Evolutionary conservation across 92 coral and sea anemone species (phyloP).

Genomic region (Epizoanthus stellaris): DNA sequence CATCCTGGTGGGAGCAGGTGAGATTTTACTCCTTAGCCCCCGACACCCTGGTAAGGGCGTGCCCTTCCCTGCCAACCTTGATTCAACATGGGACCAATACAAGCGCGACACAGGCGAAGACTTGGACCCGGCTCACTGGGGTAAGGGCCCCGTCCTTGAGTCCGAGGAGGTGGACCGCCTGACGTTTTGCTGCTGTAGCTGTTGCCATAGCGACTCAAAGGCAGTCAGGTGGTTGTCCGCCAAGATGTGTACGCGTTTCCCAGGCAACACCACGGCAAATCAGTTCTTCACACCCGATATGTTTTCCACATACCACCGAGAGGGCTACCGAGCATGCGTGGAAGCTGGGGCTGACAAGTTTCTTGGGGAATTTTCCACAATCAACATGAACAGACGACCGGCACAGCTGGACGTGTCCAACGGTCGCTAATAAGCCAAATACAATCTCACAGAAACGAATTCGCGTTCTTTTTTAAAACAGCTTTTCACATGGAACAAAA

Average conservation of each 20-base stretch:
- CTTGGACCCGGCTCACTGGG: constrained; percentile 73
- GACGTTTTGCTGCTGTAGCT: constrained; percentile 86
- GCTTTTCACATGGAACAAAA: no score
- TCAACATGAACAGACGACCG: no score
- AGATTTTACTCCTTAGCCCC: constrained; percentile 74
- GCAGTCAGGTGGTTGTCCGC: constrained; percentile 39
- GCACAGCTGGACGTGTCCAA: no score
- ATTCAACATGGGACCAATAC: constrained; percentile 75
- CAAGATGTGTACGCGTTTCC: constrained; percentile 65
- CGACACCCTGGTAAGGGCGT: constrained; percentile 80
- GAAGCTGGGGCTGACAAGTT: constrained; percentile 69
- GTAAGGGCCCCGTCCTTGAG: constrained; percentile 70
- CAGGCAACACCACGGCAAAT: constrained; percentile 62
- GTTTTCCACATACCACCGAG: constrained; percentile 80
- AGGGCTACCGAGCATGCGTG: constrained; percentile 81
- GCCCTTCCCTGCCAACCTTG: constrained; percentile 43
- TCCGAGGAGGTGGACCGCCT: constrained; percentile 75
- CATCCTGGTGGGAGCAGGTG: constrained; percentile 67
- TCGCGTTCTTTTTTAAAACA: no score
- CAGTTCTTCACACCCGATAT: constrained; percentile 73
- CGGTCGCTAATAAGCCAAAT: no score
- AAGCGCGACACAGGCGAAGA: constrained; percentile 60
- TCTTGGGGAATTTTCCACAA: background rate
- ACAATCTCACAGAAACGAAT: no score
- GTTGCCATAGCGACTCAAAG: constrained; percentile 54